Percentiles rank a stretch among this genome's conserved stretches.
Evolutionary conservation across 2,888 invertebrate genomes (phyloP).

Genomic region (Baccha elongata): DNA sequence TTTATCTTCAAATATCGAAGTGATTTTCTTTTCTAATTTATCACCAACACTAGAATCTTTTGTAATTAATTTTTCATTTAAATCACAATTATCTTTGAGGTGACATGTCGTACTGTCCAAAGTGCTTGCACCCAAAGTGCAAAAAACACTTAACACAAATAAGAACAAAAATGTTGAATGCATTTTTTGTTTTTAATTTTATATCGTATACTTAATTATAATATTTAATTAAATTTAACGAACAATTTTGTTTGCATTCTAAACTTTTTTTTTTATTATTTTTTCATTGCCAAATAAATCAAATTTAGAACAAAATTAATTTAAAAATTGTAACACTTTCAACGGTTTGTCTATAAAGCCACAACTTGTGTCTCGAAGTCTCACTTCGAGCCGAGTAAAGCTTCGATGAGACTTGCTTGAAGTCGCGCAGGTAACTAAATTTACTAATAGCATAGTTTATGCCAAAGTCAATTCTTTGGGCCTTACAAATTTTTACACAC

Average conservation of each 20-base stretch:
- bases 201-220: neutral
- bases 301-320: slow-evolving; percentile 30
- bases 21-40: slow-evolving; percentile 79
- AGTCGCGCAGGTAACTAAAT: slow-evolving; percentile 75
- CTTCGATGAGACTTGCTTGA: slow-evolving; percentile 72
- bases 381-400: slow-evolving; percentile 58
- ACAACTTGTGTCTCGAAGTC: slow-evolving; percentile 21
- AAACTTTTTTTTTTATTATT: slow-evolving; percentile 1
- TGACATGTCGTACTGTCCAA: slow-evolving; percentile 78
- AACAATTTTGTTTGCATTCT: slow-evolving; percentile 42
- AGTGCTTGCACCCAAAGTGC: slow-evolving; percentile 41
- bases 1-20: slow-evolving; percentile 81
- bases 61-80: slow-evolving; percentile 78
- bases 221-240: neutral
- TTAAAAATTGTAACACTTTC: slow-evolving; percentile 23
- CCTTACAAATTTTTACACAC: slow-evolving; percentile 25
- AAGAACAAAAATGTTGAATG: slow-evolving; percentile 30
- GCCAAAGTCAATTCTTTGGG: slow-evolving; percentile 72
- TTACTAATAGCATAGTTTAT: slow-evolving; percentile 67
- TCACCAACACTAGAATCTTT: slow-evolving; percentile 74
- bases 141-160: slow-evolving; percentile 28
- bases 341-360: slow-evolving; percentile 35
- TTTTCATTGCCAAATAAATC: neutral
- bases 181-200: slow-evolving; percentile 39
- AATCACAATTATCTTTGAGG: slow-evolving; percentile 79